Percentiles rank a stretch among this genome's conserved stretches.
These are phyloP conservation scores for Oreortyx pictus DNA, from an alignment of 2,797 vertebrate genomes.

Conservation along the genomic window DNA sequence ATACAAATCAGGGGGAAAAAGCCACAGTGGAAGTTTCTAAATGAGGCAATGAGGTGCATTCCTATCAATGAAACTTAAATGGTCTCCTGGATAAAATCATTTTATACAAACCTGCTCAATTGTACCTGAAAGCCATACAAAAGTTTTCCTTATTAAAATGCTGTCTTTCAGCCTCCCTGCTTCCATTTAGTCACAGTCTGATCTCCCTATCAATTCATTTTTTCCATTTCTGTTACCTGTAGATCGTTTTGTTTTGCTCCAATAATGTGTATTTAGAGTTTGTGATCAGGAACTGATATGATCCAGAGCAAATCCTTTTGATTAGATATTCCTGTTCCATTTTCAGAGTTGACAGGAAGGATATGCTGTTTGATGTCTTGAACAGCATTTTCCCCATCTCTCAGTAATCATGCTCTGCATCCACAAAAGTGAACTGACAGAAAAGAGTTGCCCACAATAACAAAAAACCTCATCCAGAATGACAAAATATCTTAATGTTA, in stretches of 20 bases:
- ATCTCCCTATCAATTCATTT: conserved; percentile 62
- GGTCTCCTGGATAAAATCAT: conserved; percentile 13
- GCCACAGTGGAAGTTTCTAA: conserved; percentile 26
- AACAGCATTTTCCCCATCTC: background rate
- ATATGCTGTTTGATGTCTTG: conserved; percentile 74
- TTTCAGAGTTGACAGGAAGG: conserved; percentile 74
- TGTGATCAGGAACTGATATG: conserved; percentile 81
- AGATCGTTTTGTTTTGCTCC: conserved; percentile 62
- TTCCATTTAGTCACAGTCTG: conserved; percentile 74
- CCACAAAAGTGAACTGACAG: conserved; percentile 24
- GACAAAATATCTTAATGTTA: conserved; percentile 70
- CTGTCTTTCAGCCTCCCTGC: conserved; percentile 65
- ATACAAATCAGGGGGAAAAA: conserved; percentile 12
- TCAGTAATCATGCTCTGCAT: conserved; percentile 12
- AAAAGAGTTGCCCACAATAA: conserved; percentile 8
- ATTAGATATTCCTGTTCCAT: conserved; percentile 83
- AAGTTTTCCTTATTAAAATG: conserved; percentile 36
- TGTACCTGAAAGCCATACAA: conserved; percentile 24
- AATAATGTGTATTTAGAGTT: conserved; percentile 58
- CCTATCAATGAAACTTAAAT: conserved; percentile 56
- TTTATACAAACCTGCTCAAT: conserved; percentile 6
- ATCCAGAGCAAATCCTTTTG: conserved; percentile 84
- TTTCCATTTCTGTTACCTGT: conserved; percentile 74
- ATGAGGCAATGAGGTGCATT: conserved; percentile 39
- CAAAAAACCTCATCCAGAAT: conserved; percentile 42